Percentiles rank a stretch among this genome's conserved stretches.
phyloP scores from a whole-genome alignment of 2,888 invertebrate genomes.

The Pristionchus entomophagus region DNA sequence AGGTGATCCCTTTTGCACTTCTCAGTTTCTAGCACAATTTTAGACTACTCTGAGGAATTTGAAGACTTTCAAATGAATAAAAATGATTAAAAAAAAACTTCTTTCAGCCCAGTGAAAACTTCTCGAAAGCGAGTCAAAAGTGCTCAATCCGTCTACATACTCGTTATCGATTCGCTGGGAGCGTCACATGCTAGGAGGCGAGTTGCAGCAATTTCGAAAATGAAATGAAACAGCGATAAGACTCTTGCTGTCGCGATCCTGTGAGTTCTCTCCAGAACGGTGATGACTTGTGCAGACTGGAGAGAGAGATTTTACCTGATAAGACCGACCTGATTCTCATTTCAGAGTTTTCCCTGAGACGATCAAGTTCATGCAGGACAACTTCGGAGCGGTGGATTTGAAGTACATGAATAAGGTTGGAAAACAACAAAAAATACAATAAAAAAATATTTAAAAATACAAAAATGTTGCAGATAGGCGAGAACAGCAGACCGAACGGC shows the following conservation, averaged over 20 bases:
- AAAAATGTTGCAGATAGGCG: slow-evolving; percentile 17
- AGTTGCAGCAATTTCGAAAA: too few species aligned
- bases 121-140: neutral
- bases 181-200: slow-evolving; percentile 40
- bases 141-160: neutral
- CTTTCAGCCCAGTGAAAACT: neutral
- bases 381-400: slow-evolving; percentile 30
- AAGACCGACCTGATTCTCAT: too few species aligned
- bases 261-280: too few species aligned
- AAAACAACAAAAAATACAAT: neutral
- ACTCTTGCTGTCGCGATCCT: too few species aligned
- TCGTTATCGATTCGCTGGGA: slow-evolving; percentile 35
- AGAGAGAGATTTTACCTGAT: too few species aligned
- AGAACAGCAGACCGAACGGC: slow-evolving; percentile 46
- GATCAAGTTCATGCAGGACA: neutral
- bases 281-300: too few species aligned
- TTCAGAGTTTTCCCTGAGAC: slow-evolving; percentile 39
- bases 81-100: neutral
- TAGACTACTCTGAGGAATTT: too few species aligned
- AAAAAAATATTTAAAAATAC: neutral
- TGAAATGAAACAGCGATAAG: too few species aligned
- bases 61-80: too few species aligned
- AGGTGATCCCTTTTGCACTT: neutral
- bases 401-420: slow-evolving; percentile 38
- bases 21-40: too few species aligned